Evolutionary conservation across 1,140 invertebrate species (phyloP).

Genomic region (Lepidurus arcticus): DNA sequence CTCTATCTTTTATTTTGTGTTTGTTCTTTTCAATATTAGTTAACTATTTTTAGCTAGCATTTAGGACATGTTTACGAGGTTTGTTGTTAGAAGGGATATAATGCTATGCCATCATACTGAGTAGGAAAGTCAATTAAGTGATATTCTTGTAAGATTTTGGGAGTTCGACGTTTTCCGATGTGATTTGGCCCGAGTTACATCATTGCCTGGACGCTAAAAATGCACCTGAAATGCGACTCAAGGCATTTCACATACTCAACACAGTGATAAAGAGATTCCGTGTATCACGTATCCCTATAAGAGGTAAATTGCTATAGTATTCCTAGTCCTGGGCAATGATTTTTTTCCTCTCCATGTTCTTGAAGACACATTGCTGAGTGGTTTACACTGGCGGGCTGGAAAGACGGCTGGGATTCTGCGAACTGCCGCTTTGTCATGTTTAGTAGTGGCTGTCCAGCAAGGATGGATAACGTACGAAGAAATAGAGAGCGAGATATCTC

Average conservation of each 20-base stretch:
- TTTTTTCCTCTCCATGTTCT: not conserved
- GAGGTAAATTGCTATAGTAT: not conserved
- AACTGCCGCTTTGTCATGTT: constrained; percentile 18
- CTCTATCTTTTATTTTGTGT: no score
- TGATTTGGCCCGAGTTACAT: not conserved
- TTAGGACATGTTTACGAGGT: no score
- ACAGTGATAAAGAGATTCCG: not conserved
- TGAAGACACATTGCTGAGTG: not conserved
- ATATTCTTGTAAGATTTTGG: not conserved
- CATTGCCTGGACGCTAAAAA: not conserved
- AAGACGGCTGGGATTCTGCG: constrained; percentile 3
- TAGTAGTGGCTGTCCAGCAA: not conserved
- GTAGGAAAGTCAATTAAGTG: not conserved
- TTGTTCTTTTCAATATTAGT: no score
- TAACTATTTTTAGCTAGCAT: no score
- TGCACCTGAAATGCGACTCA: not conserved
- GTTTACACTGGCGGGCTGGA: not conserved
- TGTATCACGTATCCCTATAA: not conserved
- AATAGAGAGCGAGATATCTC: not conserved
- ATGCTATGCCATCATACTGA: not conserved
- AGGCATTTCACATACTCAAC: not conserved
- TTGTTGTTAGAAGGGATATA: no score
- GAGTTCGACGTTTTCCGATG: not conserved
- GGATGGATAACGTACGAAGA: not conserved
- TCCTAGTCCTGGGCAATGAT: not conserved